Percentiles rank a stretch among this genome's conserved stretches.
Conservation (phyloP, 2,113 vertebrate species). For the Pagrus major region DNA sequence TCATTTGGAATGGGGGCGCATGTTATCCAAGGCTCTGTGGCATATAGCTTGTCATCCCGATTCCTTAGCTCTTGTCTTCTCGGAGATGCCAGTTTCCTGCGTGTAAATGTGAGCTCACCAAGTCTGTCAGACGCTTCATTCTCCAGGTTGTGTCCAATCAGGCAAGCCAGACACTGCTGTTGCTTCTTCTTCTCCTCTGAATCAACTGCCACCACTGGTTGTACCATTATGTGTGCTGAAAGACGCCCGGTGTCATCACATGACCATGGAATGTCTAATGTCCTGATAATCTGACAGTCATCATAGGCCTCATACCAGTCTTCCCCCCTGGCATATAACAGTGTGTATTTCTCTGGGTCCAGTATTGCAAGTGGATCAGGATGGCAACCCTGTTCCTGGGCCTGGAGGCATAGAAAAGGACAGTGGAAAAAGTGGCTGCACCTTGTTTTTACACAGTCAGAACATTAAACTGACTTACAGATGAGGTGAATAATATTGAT, state of each 20-base stretch:
- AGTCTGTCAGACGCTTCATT: slow-evolving; percentile 70
- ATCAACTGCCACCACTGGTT: slow-evolving; percentile 49
- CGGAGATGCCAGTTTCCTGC: slow-evolving; percentile 80
- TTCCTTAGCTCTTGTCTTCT: slow-evolving; percentile 75
- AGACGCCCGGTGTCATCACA: slow-evolving; percentile 54
- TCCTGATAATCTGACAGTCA: slow-evolving; percentile 82
- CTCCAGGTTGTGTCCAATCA: slow-evolving; percentile 82
- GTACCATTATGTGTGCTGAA: slow-evolving; percentile 68
- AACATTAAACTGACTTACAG: too few species aligned
- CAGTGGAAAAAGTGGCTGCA: not conserved
- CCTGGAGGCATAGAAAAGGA: slow-evolving; percentile 55
- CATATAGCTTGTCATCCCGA: slow-evolving; percentile 72
- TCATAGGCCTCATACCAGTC: slow-evolving; percentile 86
- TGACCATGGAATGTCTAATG: slow-evolving; percentile 79
- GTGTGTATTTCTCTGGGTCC: slow-evolving; percentile 78
- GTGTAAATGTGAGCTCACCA: slow-evolving; percentile 81
- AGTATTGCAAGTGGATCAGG: slow-evolving; percentile 76
- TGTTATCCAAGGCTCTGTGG: slow-evolving; percentile 84
- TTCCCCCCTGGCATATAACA: slow-evolving; percentile 75
- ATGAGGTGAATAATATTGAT: too few species aligned
- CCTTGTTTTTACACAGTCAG: not conserved
- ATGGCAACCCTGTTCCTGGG: slow-evolving; percentile 63
- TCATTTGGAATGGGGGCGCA: slow-evolving; percentile 67
- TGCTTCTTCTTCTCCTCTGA: slow-evolving; percentile 63
- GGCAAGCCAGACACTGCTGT: slow-evolving; percentile 63